phyloP scores from a whole-genome alignment of 2,888 invertebrate genomes.

The Ennomos erosarius region DNA sequence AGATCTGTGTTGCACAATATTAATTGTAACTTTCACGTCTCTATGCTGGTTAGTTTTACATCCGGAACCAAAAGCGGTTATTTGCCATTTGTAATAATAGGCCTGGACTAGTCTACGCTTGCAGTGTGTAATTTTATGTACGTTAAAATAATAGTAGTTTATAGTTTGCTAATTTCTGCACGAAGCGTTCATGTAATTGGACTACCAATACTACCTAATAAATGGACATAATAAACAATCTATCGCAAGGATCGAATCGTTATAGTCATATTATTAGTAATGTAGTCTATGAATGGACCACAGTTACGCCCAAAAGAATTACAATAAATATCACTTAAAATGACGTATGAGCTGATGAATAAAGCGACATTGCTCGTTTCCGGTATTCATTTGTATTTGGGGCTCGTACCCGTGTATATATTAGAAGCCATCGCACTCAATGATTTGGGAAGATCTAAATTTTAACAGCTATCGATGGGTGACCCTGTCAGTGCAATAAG shows the following conservation, averaged over 20 bases:
- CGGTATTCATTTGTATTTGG: constrained; percentile 44
- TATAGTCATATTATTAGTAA: no score
- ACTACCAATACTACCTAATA: no score
- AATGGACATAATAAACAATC: background rate
- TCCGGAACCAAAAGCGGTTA: constrained; percentile 40
- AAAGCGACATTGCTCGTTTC: constrained; percentile 58
- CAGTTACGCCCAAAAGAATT: constrained; percentile 31
- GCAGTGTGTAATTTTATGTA: constrained; percentile 28
- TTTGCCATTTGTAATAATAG: constrained; percentile 37
- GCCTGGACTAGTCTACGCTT: constrained; percentile 16
- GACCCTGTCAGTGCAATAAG: no score
- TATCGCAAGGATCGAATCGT: background rate
- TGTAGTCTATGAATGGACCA: no score
- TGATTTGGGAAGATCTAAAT: no score
- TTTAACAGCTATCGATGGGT: no score
- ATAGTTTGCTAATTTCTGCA: constrained; percentile 11
- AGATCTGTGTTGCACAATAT: constrained; percentile 52
- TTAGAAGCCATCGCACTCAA: no score
- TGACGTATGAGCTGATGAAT: constrained; percentile 56
- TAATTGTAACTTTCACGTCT: constrained; percentile 53
- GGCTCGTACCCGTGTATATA: background rate
- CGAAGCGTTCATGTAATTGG: background rate
- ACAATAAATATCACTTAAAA: constrained; percentile 65
- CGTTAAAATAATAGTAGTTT: constrained; percentile 17
- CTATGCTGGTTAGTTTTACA: constrained; percentile 41